Evolutionary conservation across 2,113 vertebrate genomes (phyloP).

Genomic region (Bungarus multicinctus): DNA sequence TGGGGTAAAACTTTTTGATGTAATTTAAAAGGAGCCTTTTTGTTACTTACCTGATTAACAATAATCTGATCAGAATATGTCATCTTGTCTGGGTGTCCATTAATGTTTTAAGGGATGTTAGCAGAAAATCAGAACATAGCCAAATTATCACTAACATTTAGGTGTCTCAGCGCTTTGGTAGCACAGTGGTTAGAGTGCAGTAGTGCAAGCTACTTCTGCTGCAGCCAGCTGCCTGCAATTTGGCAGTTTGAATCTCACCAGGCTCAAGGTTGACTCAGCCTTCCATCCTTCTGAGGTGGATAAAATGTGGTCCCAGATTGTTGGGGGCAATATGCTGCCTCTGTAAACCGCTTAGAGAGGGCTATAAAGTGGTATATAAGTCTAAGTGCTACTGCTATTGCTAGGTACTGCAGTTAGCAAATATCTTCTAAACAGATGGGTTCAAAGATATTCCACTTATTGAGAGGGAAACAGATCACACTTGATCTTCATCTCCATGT

Average conservation of each 20-base stretch:
- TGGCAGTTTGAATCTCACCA: no score
- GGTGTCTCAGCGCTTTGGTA: no score
- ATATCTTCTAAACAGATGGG: background rate
- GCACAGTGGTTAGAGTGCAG: no score
- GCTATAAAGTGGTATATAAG: no score
- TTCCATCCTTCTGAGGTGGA: no score
- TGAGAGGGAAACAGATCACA: background rate
- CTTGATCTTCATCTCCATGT: background rate
- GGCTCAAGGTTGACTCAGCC: no score
- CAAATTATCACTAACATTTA: background rate
- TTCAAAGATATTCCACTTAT: background rate
- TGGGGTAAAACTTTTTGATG: background rate
- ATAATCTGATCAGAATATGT: background rate
- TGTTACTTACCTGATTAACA: background rate
- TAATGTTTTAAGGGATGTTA: background rate
- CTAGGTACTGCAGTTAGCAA: background rate
- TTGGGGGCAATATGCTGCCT: no score
- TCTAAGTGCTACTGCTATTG: no score
- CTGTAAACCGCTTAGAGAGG: no score
- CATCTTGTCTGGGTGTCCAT: background rate
- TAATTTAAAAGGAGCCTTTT: background rate
- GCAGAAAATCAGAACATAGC: background rate
- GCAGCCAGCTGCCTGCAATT: no score
- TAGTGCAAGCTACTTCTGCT: no score
- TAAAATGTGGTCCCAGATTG: no score